Evolutionary conservation across 2,113 vertebrate genomes (phyloP), one percentile per base, ranked within the genome.

Genomic region (Equus przewalskii): DNA sequence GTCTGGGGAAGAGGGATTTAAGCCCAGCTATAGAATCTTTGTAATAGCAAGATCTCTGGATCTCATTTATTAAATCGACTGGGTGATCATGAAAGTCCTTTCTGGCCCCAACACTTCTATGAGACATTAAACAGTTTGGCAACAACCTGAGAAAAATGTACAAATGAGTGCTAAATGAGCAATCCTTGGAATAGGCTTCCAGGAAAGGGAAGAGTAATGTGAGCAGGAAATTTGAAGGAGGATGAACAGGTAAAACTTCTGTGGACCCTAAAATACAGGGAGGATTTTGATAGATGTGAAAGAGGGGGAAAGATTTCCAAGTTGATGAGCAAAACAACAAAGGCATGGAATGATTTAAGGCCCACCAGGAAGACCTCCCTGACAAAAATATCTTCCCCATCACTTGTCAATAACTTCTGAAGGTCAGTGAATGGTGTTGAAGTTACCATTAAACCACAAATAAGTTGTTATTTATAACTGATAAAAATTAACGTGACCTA

Each of bases 1-100:
- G n/a, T 65, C 60, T 65, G 24, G 22, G 60, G 26, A 81, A 79
- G 7, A 75, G 4, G 67, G 16, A 76, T 56, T 79, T 81, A 89
- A 90, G 49, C 22, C 18, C 44, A 95, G 56, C 36, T 64, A 33
- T n/a, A 84, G 78, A 96, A 84, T 91, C 56, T 96, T 82, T 94
- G 56, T 88, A 87, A 84, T 89, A 82, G 91, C 33, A 83, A 83
- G 70, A 89, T 65, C 54, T 94, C 58, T 60, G 36, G 44, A 44
- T 62, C 80, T 96, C 41, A 75, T 46, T 96, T 73, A 51, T 94
- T 21, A 92, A 94, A 76, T 69, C 75, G 51, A 28, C 60, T 82
- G 11, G 58, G 70, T 58, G 22, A 92, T 96, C 16, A 24, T 79
- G 56, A 88, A 62, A 94, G 33, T n/a, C 44, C 33, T 83, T 94